These are phyloP conservation scores for Oscheius myriophilus DNA, from an alignment of 2,888 invertebrate genomes.

Conservation along the genomic window DNA sequence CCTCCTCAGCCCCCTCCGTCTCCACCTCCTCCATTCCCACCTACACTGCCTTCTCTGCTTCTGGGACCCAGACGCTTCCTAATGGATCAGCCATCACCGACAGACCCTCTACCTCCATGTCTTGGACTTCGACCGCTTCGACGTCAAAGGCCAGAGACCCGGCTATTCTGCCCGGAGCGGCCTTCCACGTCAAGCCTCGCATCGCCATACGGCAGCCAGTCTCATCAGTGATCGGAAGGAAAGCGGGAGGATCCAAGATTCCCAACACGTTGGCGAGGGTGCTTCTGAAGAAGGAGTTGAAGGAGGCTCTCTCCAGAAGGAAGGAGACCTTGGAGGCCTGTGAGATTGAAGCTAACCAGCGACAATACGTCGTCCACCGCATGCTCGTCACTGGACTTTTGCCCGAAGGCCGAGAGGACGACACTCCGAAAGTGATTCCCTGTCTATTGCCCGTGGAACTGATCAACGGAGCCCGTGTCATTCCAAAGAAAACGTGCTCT, in stretches of 20 bases:
- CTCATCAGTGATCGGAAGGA: constrained; percentile 31
- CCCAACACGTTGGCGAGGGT: constrained; percentile 65
- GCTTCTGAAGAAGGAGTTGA: constrained; percentile 73
- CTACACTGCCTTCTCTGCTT: neutral
- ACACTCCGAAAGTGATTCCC: constrained; percentile 64
- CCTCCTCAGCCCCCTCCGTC: constrained; percentile 15
- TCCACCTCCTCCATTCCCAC: constrained; percentile 1
- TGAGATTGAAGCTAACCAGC: constrained; percentile 72
- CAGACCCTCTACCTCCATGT: constrained; percentile 17
- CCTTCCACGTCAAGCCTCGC: constrained; percentile 46
- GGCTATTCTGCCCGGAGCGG: constrained; percentile 64
- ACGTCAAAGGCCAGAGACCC: constrained; percentile 45
- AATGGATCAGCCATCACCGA: neutral
- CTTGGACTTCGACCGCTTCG: constrained; percentile 39
- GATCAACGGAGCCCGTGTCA: constrained; percentile 62
- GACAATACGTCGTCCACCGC: constrained; percentile 68
- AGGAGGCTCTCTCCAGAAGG: constrained; percentile 72
- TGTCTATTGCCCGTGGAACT: constrained; percentile 68
- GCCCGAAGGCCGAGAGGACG: constrained; percentile 61
- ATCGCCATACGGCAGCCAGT: constrained; percentile 43
- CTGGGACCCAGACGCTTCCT: constrained; percentile 21
- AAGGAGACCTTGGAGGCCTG: constrained; percentile 72
- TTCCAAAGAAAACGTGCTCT: constrained; percentile 47
- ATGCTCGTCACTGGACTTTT: constrained; percentile 68
- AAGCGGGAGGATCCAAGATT: constrained; percentile 36